These are phyloP conservation scores for Selene dorsalis DNA, from an alignment of 2,797 vertebrate genomes.

Conservation along the genomic window DNA sequence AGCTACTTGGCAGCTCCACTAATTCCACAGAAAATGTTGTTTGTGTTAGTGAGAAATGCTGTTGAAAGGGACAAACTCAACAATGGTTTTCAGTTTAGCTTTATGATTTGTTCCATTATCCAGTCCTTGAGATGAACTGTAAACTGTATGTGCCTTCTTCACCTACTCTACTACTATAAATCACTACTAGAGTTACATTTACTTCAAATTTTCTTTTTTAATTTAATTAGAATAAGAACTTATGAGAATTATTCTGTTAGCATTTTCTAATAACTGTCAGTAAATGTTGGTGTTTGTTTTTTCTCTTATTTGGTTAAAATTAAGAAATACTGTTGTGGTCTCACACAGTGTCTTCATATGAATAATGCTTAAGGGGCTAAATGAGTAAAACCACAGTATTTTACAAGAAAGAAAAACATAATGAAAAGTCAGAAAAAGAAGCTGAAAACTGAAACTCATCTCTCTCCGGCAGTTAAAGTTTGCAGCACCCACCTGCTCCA, in stretches of 20 bases:
- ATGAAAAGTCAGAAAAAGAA: not conserved
- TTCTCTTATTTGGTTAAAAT: not conserved
- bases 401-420: not conserved
- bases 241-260: not conserved
- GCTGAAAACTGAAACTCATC: not conserved
- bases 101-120: not conserved
- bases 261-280: not conserved
- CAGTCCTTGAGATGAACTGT: not conserved
- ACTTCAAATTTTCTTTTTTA: not conserved
- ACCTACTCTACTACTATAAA: not conserved
- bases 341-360: not conserved
- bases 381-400: not conserved
- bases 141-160: not conserved
- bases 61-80: not conserved
- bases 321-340: too few relatives aligned
- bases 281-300: not conserved
- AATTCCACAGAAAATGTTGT: not conserved
- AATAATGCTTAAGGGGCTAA: not conserved
- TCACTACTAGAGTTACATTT: not conserved
- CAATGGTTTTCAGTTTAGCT: not conserved
- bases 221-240: not conserved
- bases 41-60: not conserved
- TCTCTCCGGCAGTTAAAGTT: not conserved
- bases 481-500: conserved; percentile 13
- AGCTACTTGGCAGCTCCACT: not conserved